Conservation (phyloP, 2,888 invertebrate species). For the Thera obeliscata region DNA sequence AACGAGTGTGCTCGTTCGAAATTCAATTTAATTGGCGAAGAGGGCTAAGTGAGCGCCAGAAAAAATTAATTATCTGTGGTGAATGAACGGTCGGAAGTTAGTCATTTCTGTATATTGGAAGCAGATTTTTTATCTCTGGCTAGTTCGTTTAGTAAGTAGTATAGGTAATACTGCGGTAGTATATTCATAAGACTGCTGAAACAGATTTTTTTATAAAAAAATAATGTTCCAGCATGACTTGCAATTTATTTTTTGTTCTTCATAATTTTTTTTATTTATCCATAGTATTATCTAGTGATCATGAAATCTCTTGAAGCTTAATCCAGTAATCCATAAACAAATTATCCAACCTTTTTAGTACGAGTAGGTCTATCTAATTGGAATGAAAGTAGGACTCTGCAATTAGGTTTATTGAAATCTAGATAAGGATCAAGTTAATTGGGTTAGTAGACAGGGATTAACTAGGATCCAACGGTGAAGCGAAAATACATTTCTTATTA, state of each 20-base stretch:
- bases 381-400: not conserved
- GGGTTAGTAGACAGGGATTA: conserved; percentile 13
- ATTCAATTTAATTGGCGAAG: conserved; percentile 47
- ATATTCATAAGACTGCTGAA: no score
- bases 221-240: no score
- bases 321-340: not conserved
- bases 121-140: no score
- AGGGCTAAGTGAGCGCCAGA: conserved; percentile 43
- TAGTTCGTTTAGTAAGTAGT: no score
- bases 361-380: not conserved
- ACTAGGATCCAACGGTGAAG: conserved; percentile 2
- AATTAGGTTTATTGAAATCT: conserved; percentile 24
- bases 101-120: conserved; percentile 33
- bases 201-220: no score
- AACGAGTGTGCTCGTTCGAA: conserved; percentile 47
- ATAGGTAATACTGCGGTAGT: no score
- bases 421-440: conserved; percentile 18
- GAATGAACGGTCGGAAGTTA: conserved; percentile 16
- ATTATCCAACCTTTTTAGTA: not conserved
- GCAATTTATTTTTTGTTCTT: no score
- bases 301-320: no score
- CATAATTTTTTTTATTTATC: no score
- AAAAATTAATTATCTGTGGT: conserved; percentile 41
- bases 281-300: no score
- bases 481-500: not conserved